Conservation (phyloP, 2,888 invertebrate species). For the Selenia dentaria region DNA sequence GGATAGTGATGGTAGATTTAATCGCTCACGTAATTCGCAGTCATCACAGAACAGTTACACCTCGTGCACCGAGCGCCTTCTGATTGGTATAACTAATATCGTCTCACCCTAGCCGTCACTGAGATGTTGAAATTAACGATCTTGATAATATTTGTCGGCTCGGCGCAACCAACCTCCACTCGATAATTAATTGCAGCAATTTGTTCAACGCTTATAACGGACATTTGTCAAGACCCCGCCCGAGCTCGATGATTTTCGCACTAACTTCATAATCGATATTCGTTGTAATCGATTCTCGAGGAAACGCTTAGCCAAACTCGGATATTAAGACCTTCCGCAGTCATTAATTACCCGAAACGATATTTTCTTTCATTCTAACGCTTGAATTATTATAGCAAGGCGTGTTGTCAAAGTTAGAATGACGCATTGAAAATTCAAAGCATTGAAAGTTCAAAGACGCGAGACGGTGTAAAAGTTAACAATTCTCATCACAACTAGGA, state of each 20-base stretch:
- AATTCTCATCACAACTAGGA: slow-evolving; percentile 76
- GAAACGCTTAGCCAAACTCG: slow-evolving; percentile 57
- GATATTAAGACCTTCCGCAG: slow-evolving; percentile 60
- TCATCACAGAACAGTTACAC: slow-evolving; percentile 32
- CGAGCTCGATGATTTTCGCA: slow-evolving; percentile 74
- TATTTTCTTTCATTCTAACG: slow-evolving; percentile 45
- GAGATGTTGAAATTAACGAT: slow-evolving; percentile 81
- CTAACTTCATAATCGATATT: slow-evolving; percentile 80
- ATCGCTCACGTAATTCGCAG: slow-evolving; percentile 11
- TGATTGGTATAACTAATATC: slow-evolving; percentile 54
- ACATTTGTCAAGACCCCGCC: slow-evolving; percentile 79
- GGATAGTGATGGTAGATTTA: slow-evolving; percentile 8
- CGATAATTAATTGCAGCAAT: slow-evolving; percentile 80
- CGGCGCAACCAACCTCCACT: slow-evolving; percentile 71
- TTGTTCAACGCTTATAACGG: slow-evolving; percentile 81
- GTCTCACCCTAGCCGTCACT: slow-evolving; percentile 36
- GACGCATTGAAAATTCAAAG: slow-evolving; percentile 53
- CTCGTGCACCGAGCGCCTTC: slow-evolving; percentile 57
- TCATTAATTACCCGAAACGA: slow-evolving; percentile 66
- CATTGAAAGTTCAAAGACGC: slow-evolving; percentile 51
- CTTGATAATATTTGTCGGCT: slow-evolving; percentile 83
- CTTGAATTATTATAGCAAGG: slow-evolving; percentile 22
- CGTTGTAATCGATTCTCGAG: slow-evolving; percentile 64
- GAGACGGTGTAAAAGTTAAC: slow-evolving; percentile 70
- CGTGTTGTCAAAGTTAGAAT: slow-evolving; percentile 29